Evolutionary conservation across 2,797 vertebrate genomes (phyloP), one percentile per base, ranked within the genome.

Genomic region (Sebastiscus albofasciatus): DNA sequence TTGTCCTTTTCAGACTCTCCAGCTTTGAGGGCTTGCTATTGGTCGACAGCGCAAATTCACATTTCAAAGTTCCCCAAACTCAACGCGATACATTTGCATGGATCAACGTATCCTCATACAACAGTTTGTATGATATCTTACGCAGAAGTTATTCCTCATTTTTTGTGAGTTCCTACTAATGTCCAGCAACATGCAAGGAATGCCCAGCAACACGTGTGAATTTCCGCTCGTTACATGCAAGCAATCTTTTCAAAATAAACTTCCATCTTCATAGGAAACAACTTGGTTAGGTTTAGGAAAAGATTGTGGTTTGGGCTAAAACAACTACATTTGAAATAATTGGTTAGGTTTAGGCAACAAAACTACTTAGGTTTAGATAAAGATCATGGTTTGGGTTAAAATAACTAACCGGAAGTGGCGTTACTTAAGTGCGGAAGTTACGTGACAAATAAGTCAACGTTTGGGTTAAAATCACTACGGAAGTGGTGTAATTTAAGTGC

Each of bases 151-250:
- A 49, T 54, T 22, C n/a, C 49, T 54, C 18, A 49, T 49, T 54
- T 54, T 54, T 10, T 22, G 20, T 54, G n/a, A n/a, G 20, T 22
- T 11, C 49, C 49, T 54, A 54, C 46, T 49, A 2, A 49, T n/a
- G 4, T 22, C n/a, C 49, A 54, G 49, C 49, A 22, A 9, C 49
- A n/a, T 46, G 3, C 14, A 6, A 18, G 6, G 6, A 49, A 49
- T n/a, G 20, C 9, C 20, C 49, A 52, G 49, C 49, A n/a, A 9
- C 49, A n/a, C 2, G 20, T 10, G 49, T 22, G 0, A 54, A 0
- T 54, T 54, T 54, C 49, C 20, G 0, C 9, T 54, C 18, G 0
- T 20, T 54, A 22, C n/a, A 54, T 54, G 49, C 49, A 54, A 10
- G n/a, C 49, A 10, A n/a, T 54, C 49, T 54, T 54, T 54, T 54